phyloP scores from a whole-genome alignment of 1,140 invertebrate genomes.

The Trigoniulus corallinus region DNA sequence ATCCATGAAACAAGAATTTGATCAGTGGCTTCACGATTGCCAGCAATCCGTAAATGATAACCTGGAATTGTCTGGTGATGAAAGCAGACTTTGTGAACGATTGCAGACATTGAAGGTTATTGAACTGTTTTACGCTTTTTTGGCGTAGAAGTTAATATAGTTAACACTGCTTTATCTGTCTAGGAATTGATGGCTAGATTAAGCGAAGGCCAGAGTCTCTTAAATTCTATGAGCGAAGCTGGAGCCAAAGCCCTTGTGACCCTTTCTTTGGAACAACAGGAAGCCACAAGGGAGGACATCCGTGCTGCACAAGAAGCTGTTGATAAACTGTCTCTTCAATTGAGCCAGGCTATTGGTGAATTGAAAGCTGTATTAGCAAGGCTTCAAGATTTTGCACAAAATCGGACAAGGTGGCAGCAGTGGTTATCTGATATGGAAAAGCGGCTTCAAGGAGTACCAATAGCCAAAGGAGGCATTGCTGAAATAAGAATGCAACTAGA shows the following conservation, averaged over 20 bases:
- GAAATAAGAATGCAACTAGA: conserved; percentile 82
- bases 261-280: conserved; percentile 59
- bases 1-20: conserved; percentile 61
- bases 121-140: too few relatives aligned
- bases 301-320: conserved; percentile 54
- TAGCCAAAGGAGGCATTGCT: conserved; percentile 62
- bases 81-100: conserved; percentile 58
- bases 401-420: conserved; percentile 43
- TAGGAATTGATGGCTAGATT: too few relatives aligned
- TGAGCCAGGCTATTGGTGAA: conserved; percentile 38
- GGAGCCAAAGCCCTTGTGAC: conserved; percentile 70
- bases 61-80: conserved; percentile 52
- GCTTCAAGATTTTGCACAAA: conserved; percentile 65
- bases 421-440: conserved; percentile 20
- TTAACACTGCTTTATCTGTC: too few relatives aligned
- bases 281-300: conserved; percentile 52
- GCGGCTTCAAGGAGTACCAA: conserved; percentile 38
- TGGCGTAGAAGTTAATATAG: too few relatives aligned
- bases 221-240: conserved; percentile 57
- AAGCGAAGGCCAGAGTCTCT: conserved; percentile 69
- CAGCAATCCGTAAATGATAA: conserved; percentile 64
- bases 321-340: conserved; percentile 63
- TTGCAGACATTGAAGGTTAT: conserved; percentile 45
- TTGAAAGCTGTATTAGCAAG: conserved; percentile 41
- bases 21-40: conserved; percentile 58